Evolutionary conservation across 2,113 vertebrate species (phyloP).

Genomic region (Litocranius walleri): DNA sequence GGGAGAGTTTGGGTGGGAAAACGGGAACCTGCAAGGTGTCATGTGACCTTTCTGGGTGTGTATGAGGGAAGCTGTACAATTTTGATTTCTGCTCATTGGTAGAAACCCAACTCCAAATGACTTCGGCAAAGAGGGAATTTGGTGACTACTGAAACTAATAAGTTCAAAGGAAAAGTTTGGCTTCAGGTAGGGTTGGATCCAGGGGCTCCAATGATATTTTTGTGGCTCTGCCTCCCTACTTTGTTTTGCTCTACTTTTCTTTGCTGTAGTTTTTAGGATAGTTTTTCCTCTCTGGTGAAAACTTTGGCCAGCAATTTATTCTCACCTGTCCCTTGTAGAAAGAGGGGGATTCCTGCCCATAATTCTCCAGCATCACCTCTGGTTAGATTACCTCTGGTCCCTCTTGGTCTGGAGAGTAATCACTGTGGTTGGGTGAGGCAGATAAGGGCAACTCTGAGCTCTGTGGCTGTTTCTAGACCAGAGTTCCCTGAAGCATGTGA

Average conservation of each 20-base stretch:
- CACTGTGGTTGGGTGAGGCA: neutral
- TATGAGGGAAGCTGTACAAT: neutral
- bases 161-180: accelerated
- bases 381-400: neutral
- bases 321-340: neutral
- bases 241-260: neutral
- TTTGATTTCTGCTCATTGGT: neutral
- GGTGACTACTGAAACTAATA: neutral
- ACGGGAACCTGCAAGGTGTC: neutral
- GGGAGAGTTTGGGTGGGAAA: neutral
- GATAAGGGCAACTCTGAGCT: neutral
- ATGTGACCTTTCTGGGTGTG: neutral
- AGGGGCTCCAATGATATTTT: neutral
- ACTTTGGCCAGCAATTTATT: neutral
- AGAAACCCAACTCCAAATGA: neutral
- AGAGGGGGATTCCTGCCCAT: neutral
- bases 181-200: neutral
- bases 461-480: neutral
- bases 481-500: neutral
- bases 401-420: neutral
- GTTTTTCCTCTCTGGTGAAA: neutral
- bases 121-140: neutral
- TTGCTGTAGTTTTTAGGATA: neutral
- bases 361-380: neutral
- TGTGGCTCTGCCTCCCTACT: neutral